A percentile compares a stretch with the other conserved stretches of the same genome.
phyloP scores from a whole-genome alignment of 2,888 invertebrate species.

The Rotaria magnacalcarata region DNA sequence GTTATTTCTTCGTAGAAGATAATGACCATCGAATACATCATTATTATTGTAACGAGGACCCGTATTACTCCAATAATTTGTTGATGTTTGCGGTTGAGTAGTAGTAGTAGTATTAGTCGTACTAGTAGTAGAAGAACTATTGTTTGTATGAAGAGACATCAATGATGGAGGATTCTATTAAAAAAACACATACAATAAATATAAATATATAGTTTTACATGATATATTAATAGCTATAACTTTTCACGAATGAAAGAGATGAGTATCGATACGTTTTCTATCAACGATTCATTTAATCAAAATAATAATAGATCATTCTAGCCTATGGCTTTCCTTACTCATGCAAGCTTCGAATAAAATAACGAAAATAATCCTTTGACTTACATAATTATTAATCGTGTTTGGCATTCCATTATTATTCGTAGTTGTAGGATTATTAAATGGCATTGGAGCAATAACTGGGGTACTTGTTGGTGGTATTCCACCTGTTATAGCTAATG shows the following conservation, averaged over 20 bases:
- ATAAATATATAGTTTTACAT: too few relatives aligned
- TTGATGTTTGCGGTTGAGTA: neutral
- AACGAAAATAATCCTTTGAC: neutral
- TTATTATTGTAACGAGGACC: slow-evolving; percentile 14
- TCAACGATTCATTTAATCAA: too few relatives aligned
- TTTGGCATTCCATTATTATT: neutral
- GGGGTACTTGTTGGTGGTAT: slow-evolving; percentile 1
- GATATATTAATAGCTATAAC: too few relatives aligned
- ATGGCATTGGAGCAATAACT: neutral
- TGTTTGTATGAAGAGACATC: neutral
- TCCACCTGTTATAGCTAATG: slow-evolving; percentile 38
- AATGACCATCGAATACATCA: slow-evolving; percentile 13
- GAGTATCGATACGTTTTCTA: too few relatives aligned
- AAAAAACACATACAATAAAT: too few relatives aligned
- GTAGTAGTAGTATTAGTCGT: neutral
- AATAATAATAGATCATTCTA: too few relatives aligned
- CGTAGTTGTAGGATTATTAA: neutral
- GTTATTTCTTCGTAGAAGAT: neutral
- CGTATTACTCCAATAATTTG: slow-evolving; percentile 13
- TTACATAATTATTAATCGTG: neutral
- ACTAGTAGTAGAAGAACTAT: neutral
- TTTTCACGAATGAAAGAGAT: too few relatives aligned
- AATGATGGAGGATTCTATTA: neutral
- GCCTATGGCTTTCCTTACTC: too few relatives aligned
- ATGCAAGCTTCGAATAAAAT: too few relatives aligned